phyloP scores from a whole-genome alignment of 1,140 invertebrate species.

The Drosophila mauritiana region DNA sequence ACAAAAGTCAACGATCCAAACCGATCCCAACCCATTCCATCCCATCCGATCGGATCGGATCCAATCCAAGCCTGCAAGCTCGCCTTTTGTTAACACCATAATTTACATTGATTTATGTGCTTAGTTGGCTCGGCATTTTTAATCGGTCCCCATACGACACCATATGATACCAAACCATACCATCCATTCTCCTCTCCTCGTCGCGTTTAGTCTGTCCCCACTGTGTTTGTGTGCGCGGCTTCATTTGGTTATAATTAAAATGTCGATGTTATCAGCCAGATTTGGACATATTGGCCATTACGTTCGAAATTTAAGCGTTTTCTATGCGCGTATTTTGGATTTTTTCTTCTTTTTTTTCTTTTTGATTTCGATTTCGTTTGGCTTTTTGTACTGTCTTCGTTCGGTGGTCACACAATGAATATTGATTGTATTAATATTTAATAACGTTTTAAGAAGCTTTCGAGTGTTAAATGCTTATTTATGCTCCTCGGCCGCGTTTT shows the following conservation, averaged over 20 bases:
- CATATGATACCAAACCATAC: neutral
- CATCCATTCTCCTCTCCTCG: neutral
- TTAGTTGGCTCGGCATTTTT: constrained; percentile 82
- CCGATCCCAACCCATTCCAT: constrained; percentile 26
- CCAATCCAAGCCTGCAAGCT: constrained; percentile 53
- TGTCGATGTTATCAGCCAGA: constrained; percentile 81
- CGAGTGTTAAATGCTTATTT: constrained; percentile 81
- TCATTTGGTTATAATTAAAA: constrained; percentile 84
- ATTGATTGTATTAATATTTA: constrained; percentile 83
- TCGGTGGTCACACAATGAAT: constrained; percentile 65
- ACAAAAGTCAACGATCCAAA: constrained; percentile 51
- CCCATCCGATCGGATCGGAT: constrained; percentile 17
- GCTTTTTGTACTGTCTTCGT: constrained; percentile 10
- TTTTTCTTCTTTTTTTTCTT: neutral
- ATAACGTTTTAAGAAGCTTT: constrained; percentile 80
- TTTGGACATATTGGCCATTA: constrained; percentile 83
- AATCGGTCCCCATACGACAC: constrained; percentile 56
- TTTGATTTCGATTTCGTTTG: constrained; percentile 60
- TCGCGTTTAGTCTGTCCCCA: constrained; percentile 12
- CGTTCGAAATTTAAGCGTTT: constrained; percentile 81
- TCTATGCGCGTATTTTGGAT: constrained; percentile 77
- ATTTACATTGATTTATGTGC: constrained; percentile 84
- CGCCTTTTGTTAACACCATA: constrained; percentile 83
- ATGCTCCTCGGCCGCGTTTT: constrained; percentile 41
- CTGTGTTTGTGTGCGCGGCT: constrained; percentile 51